A percentile compares a stretch with the other conserved stretches of the same genome.
phyloP scores from a whole-genome alignment of 1,140 invertebrate species.

The Sarcophaga peregrina region DNA sequence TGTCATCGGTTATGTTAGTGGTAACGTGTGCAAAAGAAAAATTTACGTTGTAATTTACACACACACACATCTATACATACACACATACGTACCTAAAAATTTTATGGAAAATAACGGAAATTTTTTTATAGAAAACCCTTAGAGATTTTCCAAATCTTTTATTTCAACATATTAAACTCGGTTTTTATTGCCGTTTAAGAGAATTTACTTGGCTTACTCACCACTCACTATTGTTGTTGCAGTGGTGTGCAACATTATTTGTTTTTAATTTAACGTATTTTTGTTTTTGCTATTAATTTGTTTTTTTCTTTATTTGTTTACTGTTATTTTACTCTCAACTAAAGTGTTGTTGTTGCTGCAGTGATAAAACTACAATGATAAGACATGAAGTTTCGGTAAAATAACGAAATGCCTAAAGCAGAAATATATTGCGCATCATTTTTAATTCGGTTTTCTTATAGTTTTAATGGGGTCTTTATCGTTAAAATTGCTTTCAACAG shows the following conservation, averaged over 20 bases:
- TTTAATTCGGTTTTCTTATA: no score
- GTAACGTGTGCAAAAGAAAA: constrained; percentile 34
- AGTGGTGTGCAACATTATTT: no score
- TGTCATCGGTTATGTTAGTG: background rate
- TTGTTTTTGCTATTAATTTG: no score
- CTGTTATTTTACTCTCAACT: background rate
- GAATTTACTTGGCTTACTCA: no score
- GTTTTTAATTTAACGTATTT: no score
- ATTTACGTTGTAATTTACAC: background rate
- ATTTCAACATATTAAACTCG: no score
- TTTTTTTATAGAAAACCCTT: background rate
- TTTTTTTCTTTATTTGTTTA: no score
- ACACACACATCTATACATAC: background rate
- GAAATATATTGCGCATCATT: background rate
- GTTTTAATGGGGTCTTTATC: background rate
- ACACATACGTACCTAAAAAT: background rate
- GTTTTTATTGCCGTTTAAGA: no score
- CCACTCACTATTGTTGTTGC: no score
- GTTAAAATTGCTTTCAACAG: background rate
- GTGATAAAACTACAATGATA: constrained; percentile 23
- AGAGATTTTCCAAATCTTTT: no score
- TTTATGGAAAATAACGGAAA: background rate
- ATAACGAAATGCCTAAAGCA: background rate
- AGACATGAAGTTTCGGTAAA: background rate
- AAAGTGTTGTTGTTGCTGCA: background rate